Evolutionary conservation across 2,113 vertebrate genomes (phyloP), one percentile per base, ranked within the genome.

Genomic region (Rhinopithecus roxellana): DNA sequence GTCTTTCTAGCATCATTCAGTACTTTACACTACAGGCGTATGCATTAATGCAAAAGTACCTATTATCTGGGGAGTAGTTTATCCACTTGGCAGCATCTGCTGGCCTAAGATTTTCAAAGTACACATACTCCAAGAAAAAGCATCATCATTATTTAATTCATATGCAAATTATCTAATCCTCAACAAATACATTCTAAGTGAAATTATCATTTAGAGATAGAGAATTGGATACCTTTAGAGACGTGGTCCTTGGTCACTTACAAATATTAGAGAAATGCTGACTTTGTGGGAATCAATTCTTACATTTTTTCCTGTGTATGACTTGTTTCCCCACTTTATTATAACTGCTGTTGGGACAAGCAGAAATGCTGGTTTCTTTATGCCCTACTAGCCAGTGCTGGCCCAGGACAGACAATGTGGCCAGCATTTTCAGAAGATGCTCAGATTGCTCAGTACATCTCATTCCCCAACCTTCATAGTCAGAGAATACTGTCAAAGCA

Each of bases 111-210:
- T 69, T 95, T 95, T 84, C 80, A 87, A 74, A 93, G 45, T 13
- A 93, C 10, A 85, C 23, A 69, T 25, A 84, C 5, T 9, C 30
- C 48, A 89, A 81, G 72, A 75, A 93, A 94, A 89, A 79, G 45
- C n/a, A 91, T 1, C 4, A 87, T 22, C 48, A 35, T 12, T 59
- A 75, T 80, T 95, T 92, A 89, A 84, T 61, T 74, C 48, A 45
- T 43, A 77, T 6, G 93, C 80, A 95, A 85, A 57, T 93, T 86
- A 81, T 89, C 32, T 72, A 45, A 45, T 80, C 74, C n/a, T 89
- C 35, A 69, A 86, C 52, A 86, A 80, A 87, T 25, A 81, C 16
- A 23, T 89, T 40, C 43, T 52, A 81, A 93, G 45, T 69, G 23
- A 93, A 93, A 89, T 50, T 6, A 85, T n/a, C 52, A 30, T 30